Evolutionary conservation across 2,888 invertebrate genomes (phyloP), one percentile per base, ranked within the genome.

Genomic region (Ectobius pallidus): DNA sequence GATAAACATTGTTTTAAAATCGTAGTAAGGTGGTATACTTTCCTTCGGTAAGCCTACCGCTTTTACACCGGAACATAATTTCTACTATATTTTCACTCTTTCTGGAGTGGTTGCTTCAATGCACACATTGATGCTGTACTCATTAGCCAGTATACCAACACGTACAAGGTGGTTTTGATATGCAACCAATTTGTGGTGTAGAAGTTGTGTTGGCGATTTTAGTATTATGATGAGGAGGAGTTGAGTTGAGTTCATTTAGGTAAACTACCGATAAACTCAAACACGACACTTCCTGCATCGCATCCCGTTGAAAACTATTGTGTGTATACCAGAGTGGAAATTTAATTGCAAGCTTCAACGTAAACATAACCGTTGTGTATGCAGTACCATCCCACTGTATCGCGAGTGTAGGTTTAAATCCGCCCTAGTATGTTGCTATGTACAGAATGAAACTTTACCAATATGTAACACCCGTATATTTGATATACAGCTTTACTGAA

Each of bases 221-320:
- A 9, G 9, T 20, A 9, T 49, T 49, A 18, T 49, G 49, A 49
- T 18, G 7, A 6, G n/a, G 20, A 49, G 49, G 49, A 49, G 49
- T 18, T n/a, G n/a, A n/a, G n/a, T n/a, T n/a, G n/a, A 20, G 49
- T 6, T 49, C n/a, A 49, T 49, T 49, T 6, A 20, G 4, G n/a
- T 49, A 20, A 49, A 49, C 49, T 49, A 49, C 49, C 20, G 49
- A 18, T 18, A 49, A n/a, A 49, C 49, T 49, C 49, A 49, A 49
- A 49, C 49, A 49, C 9, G 7, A 49, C 49, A 49, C 49, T 49
- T 49, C 20, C 18, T 20, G 49, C 1, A 49, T 3, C n/a, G n/a
- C n/a, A n/a, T n/a, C n/a, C n/a, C 20, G 2, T 9, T 2, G 3
- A 20, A 49, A 2, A 20, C 49, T n/a, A 9, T 44, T 49, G 49